Conservation (phyloP, 2,113 vertebrate species). For the Neofelis nebulosa region DNA sequence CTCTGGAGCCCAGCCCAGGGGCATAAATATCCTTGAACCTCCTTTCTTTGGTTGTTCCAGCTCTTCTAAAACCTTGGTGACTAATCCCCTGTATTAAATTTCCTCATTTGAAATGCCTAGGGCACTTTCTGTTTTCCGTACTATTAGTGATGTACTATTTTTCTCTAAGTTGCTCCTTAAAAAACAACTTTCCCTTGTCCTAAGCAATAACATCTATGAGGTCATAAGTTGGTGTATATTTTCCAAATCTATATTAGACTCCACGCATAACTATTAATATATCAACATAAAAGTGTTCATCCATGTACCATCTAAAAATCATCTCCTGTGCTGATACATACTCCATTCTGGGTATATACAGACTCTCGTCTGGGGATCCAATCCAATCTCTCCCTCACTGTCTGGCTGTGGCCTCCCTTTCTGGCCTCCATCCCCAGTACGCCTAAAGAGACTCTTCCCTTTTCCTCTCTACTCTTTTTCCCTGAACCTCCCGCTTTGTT, state of each 20-base stretch:
- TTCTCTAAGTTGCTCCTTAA: background rate
- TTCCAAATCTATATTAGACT: background rate
- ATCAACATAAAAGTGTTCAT: background rate
- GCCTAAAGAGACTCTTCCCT: too few relatives aligned
- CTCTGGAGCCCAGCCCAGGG: background rate
- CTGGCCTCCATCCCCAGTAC: too few relatives aligned
- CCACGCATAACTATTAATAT: background rate
- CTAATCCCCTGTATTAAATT: background rate
- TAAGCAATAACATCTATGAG: background rate
- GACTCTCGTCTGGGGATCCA: background rate
- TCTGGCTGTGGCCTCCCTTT: background rate
- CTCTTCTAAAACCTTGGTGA: background rate
- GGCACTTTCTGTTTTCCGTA: background rate
- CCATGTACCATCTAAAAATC: background rate
- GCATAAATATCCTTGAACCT: background rate
- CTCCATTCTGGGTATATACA: background rate
- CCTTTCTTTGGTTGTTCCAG: background rate
- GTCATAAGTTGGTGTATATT: background rate
- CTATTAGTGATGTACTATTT: background rate
- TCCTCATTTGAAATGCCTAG: background rate
- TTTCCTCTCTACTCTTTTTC: background rate
- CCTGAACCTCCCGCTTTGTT: background rate
- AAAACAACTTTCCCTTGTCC: background rate
- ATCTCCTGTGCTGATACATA: background rate
- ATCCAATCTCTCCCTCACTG: background rate